A percentile compares a stretch with the other conserved stretches of the same genome.
Evolutionary conservation across 1,140 invertebrate species (phyloP).

Genomic region (Nilaparvata lugens): DNA sequence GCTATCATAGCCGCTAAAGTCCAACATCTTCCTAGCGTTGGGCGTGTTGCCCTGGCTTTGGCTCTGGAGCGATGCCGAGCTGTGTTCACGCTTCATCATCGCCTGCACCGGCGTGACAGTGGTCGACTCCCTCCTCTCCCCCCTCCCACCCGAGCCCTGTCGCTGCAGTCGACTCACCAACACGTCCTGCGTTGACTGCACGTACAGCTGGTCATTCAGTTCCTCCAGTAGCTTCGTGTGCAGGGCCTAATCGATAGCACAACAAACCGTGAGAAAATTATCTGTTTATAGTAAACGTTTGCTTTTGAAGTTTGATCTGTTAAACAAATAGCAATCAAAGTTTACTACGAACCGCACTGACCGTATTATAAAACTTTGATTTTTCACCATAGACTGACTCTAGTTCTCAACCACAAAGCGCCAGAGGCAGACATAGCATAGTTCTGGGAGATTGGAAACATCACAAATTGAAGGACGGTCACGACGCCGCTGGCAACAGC

Average conservation of each 20-base stretch:
- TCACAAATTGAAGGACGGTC: too few relatives aligned
- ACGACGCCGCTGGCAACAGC: too few relatives aligned
- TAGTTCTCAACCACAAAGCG: too few relatives aligned
- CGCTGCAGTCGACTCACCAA: slow-evolving; percentile 41
- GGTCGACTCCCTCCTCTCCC: slow-evolving; percentile 17
- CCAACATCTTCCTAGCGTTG: neutral
- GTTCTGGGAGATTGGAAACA: too few relatives aligned
- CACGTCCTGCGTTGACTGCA: slow-evolving; percentile 49
- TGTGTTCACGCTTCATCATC: slow-evolving; percentile 3
- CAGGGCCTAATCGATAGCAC: slow-evolving; percentile 42
- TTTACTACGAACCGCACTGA: too few relatives aligned
- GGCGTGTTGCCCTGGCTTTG: neutral
- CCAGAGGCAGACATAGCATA: too few relatives aligned
- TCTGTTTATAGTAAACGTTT: too few relatives aligned
- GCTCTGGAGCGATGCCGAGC: neutral
- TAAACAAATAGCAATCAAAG: too few relatives aligned
- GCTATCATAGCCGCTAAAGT: neutral
- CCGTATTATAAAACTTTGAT: too few relatives aligned
- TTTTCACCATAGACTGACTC: too few relatives aligned
- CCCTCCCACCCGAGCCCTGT: slow-evolving; percentile 48
- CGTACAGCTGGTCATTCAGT: slow-evolving; percentile 63
- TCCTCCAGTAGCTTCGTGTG: slow-evolving; percentile 62
- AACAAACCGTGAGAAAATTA: too few relatives aligned
- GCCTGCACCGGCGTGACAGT: neutral
- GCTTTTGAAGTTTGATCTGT: too few relatives aligned